phyloP scores from a whole-genome alignment of 2,888 invertebrate species.

The Cosmorhoe ocellata region DNA sequence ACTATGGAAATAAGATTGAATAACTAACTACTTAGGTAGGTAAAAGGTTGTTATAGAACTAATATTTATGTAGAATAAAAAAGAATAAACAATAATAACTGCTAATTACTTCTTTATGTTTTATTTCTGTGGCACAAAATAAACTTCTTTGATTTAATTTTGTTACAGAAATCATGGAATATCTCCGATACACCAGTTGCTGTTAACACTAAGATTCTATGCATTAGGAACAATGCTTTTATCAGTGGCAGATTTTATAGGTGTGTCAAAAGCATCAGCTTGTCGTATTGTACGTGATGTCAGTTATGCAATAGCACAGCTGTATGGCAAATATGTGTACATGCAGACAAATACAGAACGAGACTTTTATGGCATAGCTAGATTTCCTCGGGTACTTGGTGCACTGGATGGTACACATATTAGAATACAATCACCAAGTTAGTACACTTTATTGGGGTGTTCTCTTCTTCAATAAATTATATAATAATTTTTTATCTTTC shows the following conservation, averaged over 20 bases:
- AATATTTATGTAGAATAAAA: no score
- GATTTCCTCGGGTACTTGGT: slow-evolving; percentile 26
- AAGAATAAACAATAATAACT: no score
- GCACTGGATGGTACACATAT: slow-evolving; percentile 30
- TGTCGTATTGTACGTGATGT: background rate
- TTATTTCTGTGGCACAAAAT: no score
- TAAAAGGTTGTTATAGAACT: no score
- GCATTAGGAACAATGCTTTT: background rate
- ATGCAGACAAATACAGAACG: slow-evolving; percentile 9
- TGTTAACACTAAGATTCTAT: background rate
- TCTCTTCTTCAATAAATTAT: no score
- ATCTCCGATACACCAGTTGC: background rate
- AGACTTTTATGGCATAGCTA: slow-evolving; percentile 24
- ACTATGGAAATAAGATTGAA: no score
- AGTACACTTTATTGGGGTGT: no score
- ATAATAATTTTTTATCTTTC: no score
- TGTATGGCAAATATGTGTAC: background rate
- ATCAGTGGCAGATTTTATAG: background rate
- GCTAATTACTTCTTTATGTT: background rate
- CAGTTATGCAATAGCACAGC: background rate
- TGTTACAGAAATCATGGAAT: background rate
- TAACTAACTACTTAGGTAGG: no score
- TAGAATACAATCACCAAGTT: no score
- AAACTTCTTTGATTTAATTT: no score
- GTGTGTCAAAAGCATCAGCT: background rate